Base-by-base conservation (phyloP, 2,888 invertebrate species). In the Hirtodrosophila trivittata region DNA sequence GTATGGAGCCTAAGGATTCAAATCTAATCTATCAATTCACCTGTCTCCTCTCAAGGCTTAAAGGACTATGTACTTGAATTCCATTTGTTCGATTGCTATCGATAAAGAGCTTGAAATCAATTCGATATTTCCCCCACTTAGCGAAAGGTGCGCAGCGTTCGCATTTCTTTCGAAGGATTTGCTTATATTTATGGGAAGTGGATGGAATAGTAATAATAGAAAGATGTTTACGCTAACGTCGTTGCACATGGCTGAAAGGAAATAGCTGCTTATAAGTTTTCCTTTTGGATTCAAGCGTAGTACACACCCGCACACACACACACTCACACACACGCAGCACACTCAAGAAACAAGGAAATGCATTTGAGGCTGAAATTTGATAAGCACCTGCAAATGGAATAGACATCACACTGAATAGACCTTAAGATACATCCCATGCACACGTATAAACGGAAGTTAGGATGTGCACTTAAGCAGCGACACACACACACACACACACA, bases 321-420 rank as follows among this genome's bases (percentile, higher is more conserved):
- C 18, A 28, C 28, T 3, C 9, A 28, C 28, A 28, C 9, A 8
- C 7, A 32, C 50, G 32, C n/a, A 38, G 30, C 13, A 52, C 39
- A 54, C 52, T 38, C 28, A 21, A 42, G 43, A 54, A 56, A 35
- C 47, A 12, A 39, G 59, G 38, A 67, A 65, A 54, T 67, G 64
- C 50, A 65, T 65, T 65, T 50, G 49, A 55, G 49, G 46, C 39
- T 59, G 58, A 64, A 64, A 67, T 64, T 64, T 54, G 67, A 49
- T 55, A 59, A 59, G 54, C 59, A 58, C 45, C 57, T 55, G 64
- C 46, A 55, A 64, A 56, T 56, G 47, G 65, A 45, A 56, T 39
- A 41, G 56, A 37, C 55, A 25, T 18, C 32, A 8, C 32, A 12
- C 39, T 35, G 16, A 7, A 35, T 26, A 39, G 38, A 32, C 26